phyloP scores from a whole-genome alignment of 2,797 vertebrate species.

The Spinus olivaceus region DNA sequence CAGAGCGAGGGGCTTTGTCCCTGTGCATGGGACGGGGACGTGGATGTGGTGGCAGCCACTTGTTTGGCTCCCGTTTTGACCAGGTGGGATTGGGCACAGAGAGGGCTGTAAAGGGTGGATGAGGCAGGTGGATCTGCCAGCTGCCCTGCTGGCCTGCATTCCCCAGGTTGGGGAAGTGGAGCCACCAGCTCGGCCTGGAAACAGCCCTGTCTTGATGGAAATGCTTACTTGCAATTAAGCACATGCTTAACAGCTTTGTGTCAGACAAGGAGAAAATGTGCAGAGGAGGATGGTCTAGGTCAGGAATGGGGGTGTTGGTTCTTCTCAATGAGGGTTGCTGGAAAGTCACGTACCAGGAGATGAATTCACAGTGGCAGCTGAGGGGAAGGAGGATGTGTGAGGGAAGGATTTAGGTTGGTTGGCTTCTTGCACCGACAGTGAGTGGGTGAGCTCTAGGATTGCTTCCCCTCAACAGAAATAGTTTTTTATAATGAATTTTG shows the following conservation, averaged over 20 bases:
- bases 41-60: fast-evolving
- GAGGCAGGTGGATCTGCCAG: not conserved
- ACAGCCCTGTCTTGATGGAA: fast-evolving
- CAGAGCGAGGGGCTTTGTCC: fast-evolving
- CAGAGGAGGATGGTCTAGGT: not conserved
- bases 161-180: fast-evolving
- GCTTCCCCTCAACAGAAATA: constrained; percentile 14
- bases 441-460: constrained; percentile 19
- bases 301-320: not conserved
- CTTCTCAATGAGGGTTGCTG: not conserved
- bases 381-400: not conserved
- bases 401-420: not conserved
- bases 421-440: not conserved
- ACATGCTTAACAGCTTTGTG: not conserved
- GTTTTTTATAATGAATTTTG: constrained; percentile 2
- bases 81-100: fast-evolving
- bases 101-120: fast-evolving
- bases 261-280: not conserved
- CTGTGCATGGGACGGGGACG: not conserved
- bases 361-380: not conserved
- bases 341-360: not conserved
- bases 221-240: not conserved
- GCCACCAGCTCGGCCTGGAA: not conserved
- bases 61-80: fast-evolving
- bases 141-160: not conserved